Base-by-base conservation (phyloP, 2,113 vertebrate genomes). In the Pachypanchax playfairii region DNA sequence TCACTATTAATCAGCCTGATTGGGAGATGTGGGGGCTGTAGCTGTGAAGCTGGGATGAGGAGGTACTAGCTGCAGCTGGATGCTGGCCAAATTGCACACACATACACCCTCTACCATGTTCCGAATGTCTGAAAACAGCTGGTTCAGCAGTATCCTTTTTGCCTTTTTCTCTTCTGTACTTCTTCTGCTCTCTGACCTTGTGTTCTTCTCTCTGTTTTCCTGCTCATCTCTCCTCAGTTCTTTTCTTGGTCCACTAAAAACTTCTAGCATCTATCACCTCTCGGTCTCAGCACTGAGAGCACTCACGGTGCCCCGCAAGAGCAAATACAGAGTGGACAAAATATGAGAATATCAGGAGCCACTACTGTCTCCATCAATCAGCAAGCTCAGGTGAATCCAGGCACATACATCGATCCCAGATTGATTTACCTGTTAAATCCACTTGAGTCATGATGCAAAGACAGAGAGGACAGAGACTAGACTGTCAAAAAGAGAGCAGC, bases 1-100 rank as follows among this genome's bases (percentile, higher is more conserved):
- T 90, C 80, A 84, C 77, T 76, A 79, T 85, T 86, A 88, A 91
- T 87, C 81, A 89, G 76, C 58, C 59, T 80, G 85, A 84, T 77
- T 79, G 78, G 80, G 73, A 58, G 55, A 17, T 75, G 36, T 69
- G 72, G 38, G 15, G 50, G 58, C 53, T 20, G 67, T 58, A 35
- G 57, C 33, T 46, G 44, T 18, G 53, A 65, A 55, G 70, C 31
- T 49, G 52, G 52, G 60, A 74, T 51, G 56, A 53, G 36, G 65
- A 71, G 60, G 43, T 52, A 35, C 55, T 31, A 50, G 59, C 57
- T 61, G 46, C 41, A 57, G 59, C 42, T 49, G 51, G 68, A 73
- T 78, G 65, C 54, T 61, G 20, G 62, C 82, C 76, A 83, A 66
- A 54, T 43, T 29, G 6, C 49, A 21, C 26, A 39, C 47, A 41